Evolutionary conservation across 2,797 vertebrate genomes (phyloP).

Genomic region (Coracias cyanogaster): DNA sequence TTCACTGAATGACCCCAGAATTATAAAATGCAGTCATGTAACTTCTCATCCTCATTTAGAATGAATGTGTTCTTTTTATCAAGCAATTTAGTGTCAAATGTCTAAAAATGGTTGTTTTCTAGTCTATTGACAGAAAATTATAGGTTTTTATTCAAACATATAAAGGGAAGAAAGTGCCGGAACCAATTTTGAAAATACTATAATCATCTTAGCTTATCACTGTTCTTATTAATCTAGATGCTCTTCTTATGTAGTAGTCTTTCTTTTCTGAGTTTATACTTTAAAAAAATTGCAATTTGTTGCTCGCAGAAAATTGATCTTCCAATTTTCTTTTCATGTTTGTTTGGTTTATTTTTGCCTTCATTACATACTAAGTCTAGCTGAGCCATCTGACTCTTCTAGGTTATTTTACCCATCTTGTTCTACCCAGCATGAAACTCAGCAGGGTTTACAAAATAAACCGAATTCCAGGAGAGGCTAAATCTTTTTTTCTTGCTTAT

Average conservation of each 20-base stretch:
- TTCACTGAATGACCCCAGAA: background rate
- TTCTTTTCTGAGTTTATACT: background rate
- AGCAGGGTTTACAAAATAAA: background rate
- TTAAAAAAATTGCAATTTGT: background rate
- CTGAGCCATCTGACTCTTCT: background rate
- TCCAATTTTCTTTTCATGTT: background rate
- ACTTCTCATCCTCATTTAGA: background rate
- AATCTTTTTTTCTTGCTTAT: background rate
- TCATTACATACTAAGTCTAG: background rate
- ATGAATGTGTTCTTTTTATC: background rate
- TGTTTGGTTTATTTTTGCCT: background rate
- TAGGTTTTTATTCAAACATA: constrained; percentile 17
- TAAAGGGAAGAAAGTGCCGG: background rate
- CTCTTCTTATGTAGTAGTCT: background rate
- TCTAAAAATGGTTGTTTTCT: constrained; percentile 30
- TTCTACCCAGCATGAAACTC: background rate
- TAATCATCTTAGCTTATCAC: constrained; percentile 21
- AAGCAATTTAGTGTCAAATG: background rate
- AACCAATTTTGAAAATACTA: constrained; percentile 36
- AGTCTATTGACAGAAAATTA: background rate
- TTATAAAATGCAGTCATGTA: background rate
- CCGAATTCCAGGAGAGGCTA: background rate
- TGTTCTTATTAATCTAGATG: background rate
- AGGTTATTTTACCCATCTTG: background rate
- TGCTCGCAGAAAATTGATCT: background rate